Percentiles rank a stretch among this genome's conserved stretches.
Conservation (phyloP, 2,797 vertebrate genomes). For the Pipistrellus nathusii region DNA sequence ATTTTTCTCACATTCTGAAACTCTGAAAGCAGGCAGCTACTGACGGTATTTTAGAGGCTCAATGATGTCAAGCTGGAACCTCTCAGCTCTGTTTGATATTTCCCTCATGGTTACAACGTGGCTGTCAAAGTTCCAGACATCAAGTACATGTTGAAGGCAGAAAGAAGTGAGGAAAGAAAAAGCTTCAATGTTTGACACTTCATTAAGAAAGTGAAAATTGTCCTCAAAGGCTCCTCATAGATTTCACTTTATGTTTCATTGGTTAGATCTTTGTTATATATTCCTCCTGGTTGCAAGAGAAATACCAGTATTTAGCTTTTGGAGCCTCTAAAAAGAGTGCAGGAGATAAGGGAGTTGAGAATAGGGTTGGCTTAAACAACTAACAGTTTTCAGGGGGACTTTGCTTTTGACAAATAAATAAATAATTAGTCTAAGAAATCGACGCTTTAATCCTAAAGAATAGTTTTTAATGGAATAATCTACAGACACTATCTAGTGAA, state of each 20-base stretch:
- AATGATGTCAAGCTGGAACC: not conserved
- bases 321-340: not conserved
- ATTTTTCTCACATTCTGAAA: conserved; percentile 30
- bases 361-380: not conserved
- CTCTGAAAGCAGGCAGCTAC: not conserved
- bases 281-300: not conserved
- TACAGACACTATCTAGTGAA: not conserved
- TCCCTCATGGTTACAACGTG: not conserved
- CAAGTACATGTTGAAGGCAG: not conserved
- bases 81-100: not conserved
- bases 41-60: not conserved
- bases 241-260: not conserved
- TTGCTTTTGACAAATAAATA: not conserved
- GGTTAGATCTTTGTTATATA: not conserved
- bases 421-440: not conserved
- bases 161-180: conserved; percentile 36
- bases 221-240: not conserved
- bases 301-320: not conserved
- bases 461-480: not conserved
- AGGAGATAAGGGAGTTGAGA: not conserved
- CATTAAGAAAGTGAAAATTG: conserved; percentile 30
- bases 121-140: conserved; percentile 37
- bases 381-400: not conserved
- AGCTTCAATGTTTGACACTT: not conserved
- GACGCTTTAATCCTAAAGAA: not conserved